Percentiles rank a stretch among this genome's conserved stretches.
Evolutionary conservation across 2,888 invertebrate species (phyloP).

Genomic region (Aphodius granarius): DNA sequence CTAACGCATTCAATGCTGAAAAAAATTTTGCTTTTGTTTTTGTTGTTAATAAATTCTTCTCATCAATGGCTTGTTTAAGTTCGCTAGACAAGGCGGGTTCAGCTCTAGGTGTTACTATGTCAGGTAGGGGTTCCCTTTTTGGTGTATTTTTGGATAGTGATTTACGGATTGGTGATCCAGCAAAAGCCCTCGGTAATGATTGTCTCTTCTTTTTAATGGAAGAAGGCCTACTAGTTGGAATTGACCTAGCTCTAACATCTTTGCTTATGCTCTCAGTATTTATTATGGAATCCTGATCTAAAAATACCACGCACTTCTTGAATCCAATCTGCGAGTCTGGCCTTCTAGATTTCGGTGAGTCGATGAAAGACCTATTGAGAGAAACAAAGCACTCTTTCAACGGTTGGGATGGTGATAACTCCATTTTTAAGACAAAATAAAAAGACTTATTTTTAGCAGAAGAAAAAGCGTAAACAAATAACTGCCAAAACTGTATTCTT

Average conservation of each 20-base stretch:
- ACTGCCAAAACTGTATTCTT: background rate
- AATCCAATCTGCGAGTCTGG: background rate
- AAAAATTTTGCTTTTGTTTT: constrained; percentile 64
- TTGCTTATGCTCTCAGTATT: background rate
- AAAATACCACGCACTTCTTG: constrained; percentile 3
- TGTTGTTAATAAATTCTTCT: constrained; percentile 64
- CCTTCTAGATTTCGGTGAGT: background rate
- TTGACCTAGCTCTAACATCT: constrained; percentile 1
- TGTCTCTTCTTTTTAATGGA: background rate
- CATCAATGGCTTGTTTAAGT: constrained; percentile 61
- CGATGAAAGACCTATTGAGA: background rate
- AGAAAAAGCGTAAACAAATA: background rate
- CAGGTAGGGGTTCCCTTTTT: background rate
- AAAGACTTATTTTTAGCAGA: background rate
- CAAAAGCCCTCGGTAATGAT: background rate
- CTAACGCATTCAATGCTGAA: constrained; percentile 58
- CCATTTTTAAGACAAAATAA: background rate
- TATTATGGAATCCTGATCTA: constrained; percentile 2
- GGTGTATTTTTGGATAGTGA: background rate
- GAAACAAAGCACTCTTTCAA: background rate
- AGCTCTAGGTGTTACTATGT: constrained; percentile 60
- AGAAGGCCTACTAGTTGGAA: background rate
- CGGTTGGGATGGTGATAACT: background rate
- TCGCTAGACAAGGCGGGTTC: constrained; percentile 60
- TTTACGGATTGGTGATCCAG: background rate